phyloP scores from a whole-genome alignment of 1,140 invertebrate species.

The Sarcophaga peregrina region DNA sequence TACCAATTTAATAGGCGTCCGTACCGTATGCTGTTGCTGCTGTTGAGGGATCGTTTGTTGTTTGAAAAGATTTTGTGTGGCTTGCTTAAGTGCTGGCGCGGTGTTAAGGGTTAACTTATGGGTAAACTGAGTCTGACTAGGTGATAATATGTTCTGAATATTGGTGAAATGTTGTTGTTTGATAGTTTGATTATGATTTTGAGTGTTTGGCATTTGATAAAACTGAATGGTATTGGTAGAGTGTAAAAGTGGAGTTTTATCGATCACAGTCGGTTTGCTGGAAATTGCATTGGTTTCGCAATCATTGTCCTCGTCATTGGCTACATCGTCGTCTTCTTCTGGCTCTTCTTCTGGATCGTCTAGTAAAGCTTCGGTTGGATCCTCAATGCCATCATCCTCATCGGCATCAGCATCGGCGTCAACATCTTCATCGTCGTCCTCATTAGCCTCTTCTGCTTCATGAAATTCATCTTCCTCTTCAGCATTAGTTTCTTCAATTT shows the following conservation, averaged over 20 bases:
- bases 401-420: too few species aligned
- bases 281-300: background rate
- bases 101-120: background rate
- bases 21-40: slow-evolving; percentile 51
- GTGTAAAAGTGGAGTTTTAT: background rate
- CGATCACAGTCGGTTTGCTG: background rate
- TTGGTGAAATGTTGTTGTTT: slow-evolving; percentile 38
- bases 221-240: background rate
- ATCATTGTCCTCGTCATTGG: background rate
- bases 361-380: background rate
- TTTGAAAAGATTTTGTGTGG: slow-evolving; percentile 31
- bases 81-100: slow-evolving; percentile 33
- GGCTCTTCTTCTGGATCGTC: background rate
- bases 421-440: background rate
- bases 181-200: slow-evolving; percentile 32
- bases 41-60: background rate
- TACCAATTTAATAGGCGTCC: slow-evolving; percentile 53
- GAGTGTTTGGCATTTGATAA: slow-evolving; percentile 40
- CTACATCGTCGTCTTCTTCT: background rate
- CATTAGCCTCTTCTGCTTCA: slow-evolving; percentile 40
- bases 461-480: slow-evolving; percentile 37
- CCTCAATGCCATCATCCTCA: background rate
- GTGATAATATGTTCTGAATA: slow-evolving; percentile 7
- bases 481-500: slow-evolving; percentile 11
- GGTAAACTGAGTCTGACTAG: background rate